Base-by-base conservation (phyloP, 2,113 vertebrate species). In the Maccullochella peelii region DNA sequence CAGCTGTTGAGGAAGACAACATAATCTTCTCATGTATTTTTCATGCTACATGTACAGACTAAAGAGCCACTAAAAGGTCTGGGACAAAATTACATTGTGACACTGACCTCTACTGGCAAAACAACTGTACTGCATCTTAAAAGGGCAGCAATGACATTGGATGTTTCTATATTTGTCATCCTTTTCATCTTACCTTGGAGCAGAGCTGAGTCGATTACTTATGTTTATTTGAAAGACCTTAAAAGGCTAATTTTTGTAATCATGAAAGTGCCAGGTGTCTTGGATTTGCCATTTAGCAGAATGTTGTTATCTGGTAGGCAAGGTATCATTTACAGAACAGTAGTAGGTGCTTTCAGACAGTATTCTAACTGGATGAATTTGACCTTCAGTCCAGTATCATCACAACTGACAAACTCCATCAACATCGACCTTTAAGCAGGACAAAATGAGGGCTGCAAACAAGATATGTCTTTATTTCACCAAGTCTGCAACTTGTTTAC, bases 41-140 rank as follows among this genome's bases (percentile, higher is more conserved):
- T 67, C 12, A 82, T 80, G 44, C 36, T 57, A 18, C 36, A 27
- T 63, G 69, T 63, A 7, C 16, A 85, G 36, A 72, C 54, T 57
- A 42, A 77, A 30, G 25, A 75, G 55, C 4, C 14, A 14, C 54
- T 20, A 18, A 20, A 66, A 3, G 8, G 0, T 25, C 44, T 71
- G n/a, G 72, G 36, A 71, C 12, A 68, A 47, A 72, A 58, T 8
- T 0, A 80, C 27, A 87, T 8, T 30, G 57, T 85, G 30, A 90
- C 61, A 90, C 82, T 89, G 94, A 90, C 94, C 88, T 83, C 94
- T 95, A 40, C 79, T 91, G 95, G 93, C 38, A 73, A 73, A 20
- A 55, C n/a, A 15, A 16, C 0, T 11, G n/a, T 14, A 86, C 40
- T 91, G 63, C 82, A 88, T n/a, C 30, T 21, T 47, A 36, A 30